Evolutionary conservation across 1,140 invertebrate species (phyloP).

Genomic region (Atta cephalotes): DNA sequence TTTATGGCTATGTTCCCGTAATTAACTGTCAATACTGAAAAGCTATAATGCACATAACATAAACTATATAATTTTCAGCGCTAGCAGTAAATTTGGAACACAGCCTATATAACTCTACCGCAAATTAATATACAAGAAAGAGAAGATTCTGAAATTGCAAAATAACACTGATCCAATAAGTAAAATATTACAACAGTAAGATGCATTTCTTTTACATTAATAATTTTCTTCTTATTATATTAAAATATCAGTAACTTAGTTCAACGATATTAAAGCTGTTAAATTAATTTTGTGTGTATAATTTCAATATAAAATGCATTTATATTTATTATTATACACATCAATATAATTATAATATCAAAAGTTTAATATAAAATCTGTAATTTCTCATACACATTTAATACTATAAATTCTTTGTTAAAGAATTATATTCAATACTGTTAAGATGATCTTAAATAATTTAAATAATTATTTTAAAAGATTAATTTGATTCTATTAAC

Average conservation of each 20-base stretch:
- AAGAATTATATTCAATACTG: background rate
- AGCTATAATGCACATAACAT: too few relatives aligned
- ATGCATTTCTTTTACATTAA: background rate
- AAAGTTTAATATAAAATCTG: background rate
- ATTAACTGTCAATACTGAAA: too few relatives aligned
- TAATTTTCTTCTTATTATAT: background rate
- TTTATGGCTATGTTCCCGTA: background rate
- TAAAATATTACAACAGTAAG: slow-evolving; percentile 1
- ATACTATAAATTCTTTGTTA: background rate
- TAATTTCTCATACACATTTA: background rate
- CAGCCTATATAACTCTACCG: background rate
- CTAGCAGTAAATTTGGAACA: too few relatives aligned
- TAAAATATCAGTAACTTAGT: background rate
- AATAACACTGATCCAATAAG: background rate
- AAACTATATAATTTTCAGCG: too few relatives aligned
- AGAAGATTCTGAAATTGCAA: background rate
- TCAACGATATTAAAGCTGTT: background rate
- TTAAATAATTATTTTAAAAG: slow-evolving; percentile 11
- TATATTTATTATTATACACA: background rate
- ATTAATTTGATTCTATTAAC: background rate
- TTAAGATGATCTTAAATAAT: background rate
- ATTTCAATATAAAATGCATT: background rate
- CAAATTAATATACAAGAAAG: background rate
- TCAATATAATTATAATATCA: background rate
- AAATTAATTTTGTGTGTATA: background rate